Evolutionary conservation across 2,113 vertebrate genomes (phyloP).

Genomic region (Gnathonemus echidnorhynchus): DNA sequence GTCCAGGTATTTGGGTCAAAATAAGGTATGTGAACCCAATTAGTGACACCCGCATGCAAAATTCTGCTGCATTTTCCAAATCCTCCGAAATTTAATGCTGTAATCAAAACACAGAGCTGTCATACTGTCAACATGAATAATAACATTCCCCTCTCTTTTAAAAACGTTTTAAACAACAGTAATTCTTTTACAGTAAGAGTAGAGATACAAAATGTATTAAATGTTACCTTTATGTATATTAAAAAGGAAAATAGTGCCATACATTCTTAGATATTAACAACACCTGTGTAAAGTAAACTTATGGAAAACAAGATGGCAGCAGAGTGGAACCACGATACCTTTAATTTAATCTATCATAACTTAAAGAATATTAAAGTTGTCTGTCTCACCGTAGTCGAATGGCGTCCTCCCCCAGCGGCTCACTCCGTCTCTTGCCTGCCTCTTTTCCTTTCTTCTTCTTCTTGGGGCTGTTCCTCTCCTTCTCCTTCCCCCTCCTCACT

Average conservation of each 20-base stretch:
- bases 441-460: conserved; percentile 62
- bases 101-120: not conserved
- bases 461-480: conserved; percentile 43
- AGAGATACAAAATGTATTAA: not conserved
- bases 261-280: not conserved
- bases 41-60: not conserved
- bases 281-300: not conserved
- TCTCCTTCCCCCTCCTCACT: conserved; percentile 40
- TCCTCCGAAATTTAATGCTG: not conserved
- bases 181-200: not conserved
- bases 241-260: not conserved
- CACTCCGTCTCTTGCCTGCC: conserved; percentile 61
- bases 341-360: not conserved
- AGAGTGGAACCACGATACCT: not conserved
- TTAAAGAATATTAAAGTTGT: not conserved
- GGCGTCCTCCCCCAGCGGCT: conserved; percentile 79
- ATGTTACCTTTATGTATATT: not conserved
- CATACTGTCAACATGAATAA: not conserved
- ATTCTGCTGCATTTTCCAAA: not conserved
- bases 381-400: conserved; percentile 70
- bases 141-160: not conserved
- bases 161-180: not conserved
- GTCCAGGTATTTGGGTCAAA: not conserved
- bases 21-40: not conserved
- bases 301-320: not conserved